phyloP scores from a whole-genome alignment of 2,113 vertebrate genomes.

The Sebastes fasciatus region DNA sequence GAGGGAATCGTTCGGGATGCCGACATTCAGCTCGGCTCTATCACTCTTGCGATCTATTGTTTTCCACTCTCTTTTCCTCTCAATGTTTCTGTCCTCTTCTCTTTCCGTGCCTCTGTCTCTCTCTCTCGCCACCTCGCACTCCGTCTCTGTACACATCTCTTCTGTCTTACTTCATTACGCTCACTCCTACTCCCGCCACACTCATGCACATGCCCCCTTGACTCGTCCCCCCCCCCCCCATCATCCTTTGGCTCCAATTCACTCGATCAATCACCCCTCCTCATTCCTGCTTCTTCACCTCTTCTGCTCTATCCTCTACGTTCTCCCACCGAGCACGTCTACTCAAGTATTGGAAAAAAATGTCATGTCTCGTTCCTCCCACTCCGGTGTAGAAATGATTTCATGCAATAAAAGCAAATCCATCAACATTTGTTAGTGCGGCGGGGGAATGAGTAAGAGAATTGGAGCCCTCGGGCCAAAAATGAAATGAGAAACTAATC shows the following conservation, averaged over 20 bases:
- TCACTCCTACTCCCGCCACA: conserved; percentile 56
- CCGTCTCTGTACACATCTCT: conserved; percentile 50
- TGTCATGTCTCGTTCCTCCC: conserved; percentile 60
- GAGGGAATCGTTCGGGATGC: conserved; percentile 41
- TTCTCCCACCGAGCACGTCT: conserved; percentile 41
- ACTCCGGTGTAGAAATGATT: conserved; percentile 59
- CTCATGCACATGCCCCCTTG: conserved; percentile 55
- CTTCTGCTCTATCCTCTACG: conserved; percentile 27
- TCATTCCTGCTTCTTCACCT: conserved; percentile 66
- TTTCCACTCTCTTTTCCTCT: conserved; percentile 42
- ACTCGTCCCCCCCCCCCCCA: conserved; percentile 41
- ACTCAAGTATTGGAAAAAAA: conserved; percentile 48
- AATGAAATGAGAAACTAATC: conserved; percentile 67
- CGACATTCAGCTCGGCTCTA: conserved; percentile 62
- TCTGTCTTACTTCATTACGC: conserved; percentile 71
- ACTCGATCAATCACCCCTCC: conserved; percentile 68
- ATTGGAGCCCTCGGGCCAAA: conserved; percentile 47
- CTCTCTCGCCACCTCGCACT: conserved; percentile 23
- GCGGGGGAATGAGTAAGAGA: conserved; percentile 36
- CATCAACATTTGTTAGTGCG: conserved; percentile 61
- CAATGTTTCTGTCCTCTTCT: conserved; percentile 21
- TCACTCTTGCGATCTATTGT: conserved; percentile 55
- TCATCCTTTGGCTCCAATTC: conserved; percentile 68
- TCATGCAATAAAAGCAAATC: conserved; percentile 70
- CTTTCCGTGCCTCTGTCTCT: not conserved